phyloP scores from a whole-genome alignment of 2,797 vertebrate species.

The Pogoniulus pusillus region DNA sequence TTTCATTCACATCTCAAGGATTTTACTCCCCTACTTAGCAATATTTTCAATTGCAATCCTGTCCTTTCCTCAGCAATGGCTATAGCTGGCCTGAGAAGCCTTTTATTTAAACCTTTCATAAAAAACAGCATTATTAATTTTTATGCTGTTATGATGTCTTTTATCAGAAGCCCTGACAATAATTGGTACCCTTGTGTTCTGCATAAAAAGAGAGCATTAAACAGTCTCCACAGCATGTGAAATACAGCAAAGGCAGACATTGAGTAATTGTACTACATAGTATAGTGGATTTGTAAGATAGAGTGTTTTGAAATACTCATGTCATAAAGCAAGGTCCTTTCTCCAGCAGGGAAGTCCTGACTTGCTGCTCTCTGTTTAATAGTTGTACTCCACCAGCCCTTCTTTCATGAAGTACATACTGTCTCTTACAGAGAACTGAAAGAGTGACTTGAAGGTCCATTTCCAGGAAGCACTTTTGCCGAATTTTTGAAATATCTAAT shows the following conservation, averaged over 20 bases:
- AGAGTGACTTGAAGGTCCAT: background rate
- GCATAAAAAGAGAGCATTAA: background rate
- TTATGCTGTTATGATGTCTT: background rate
- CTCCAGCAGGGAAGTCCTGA: background rate
- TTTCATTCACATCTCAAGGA: background rate
- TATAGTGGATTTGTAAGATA: background rate
- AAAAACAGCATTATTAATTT: background rate
- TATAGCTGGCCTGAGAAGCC: background rate
- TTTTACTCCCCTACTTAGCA: background rate
- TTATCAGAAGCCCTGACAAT: background rate
- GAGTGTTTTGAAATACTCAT: background rate
- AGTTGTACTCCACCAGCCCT: background rate
- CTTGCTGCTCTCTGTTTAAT: background rate
- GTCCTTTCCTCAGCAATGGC: background rate
- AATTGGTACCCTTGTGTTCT: background rate
- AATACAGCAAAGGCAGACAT: background rate
- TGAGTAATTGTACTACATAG: background rate
- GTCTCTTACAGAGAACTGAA: background rate
- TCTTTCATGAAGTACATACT: background rate
- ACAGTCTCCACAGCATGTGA: background rate
- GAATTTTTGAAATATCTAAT: conserved; percentile 6
- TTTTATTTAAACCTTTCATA: background rate
- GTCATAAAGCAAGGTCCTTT: background rate
- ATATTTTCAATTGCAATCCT: background rate
- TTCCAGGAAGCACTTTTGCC: background rate